Evolutionary conservation across 2,797 vertebrate genomes (phyloP).

Genomic region (Ptychobarbus kaznakovi): DNA sequence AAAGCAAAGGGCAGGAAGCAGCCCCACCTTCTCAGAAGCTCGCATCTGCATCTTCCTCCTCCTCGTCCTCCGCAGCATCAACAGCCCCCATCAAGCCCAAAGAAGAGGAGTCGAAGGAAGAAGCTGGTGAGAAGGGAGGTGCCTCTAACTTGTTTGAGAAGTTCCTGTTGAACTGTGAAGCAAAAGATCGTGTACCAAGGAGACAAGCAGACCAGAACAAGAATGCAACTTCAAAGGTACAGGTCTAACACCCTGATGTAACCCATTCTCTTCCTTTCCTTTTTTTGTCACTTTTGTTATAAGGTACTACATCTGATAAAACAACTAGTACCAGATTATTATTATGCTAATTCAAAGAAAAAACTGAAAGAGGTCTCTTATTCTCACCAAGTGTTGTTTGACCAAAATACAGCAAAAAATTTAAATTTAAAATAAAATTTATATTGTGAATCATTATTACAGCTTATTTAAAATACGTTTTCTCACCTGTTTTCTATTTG

Average conservation of each 20-base stretch:
- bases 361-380: not conserved
- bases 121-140: conserved; percentile 70
- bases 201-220: conserved; percentile 62
- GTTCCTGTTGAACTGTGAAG: conserved; percentile 80
- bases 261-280: not conserved
- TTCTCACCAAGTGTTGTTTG: not conserved
- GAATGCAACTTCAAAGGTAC: conserved; percentile 74
- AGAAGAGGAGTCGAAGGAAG: conserved; percentile 74
- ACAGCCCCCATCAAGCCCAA: conserved; percentile 61
- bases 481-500: not conserved
- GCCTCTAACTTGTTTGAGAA: conserved; percentile 80
- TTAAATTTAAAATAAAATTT: no score
- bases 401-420: not conserved
- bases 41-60: conserved; percentile 68
- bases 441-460: not conserved
- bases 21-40: conserved; percentile 55
- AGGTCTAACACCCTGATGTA: not conserved
- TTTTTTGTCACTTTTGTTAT: not conserved
- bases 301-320: not conserved
- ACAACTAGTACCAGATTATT: not conserved
- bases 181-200: conserved; percentile 79
- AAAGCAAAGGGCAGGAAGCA: conserved; percentile 67
- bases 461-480: not conserved
- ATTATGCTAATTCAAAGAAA: not conserved
- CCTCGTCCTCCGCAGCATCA: conserved; percentile 59